These are phyloP conservation scores for Linnaemya tessellans DNA, from an alignment of 2,888 invertebrate species.

Conservation along the genomic window DNA sequence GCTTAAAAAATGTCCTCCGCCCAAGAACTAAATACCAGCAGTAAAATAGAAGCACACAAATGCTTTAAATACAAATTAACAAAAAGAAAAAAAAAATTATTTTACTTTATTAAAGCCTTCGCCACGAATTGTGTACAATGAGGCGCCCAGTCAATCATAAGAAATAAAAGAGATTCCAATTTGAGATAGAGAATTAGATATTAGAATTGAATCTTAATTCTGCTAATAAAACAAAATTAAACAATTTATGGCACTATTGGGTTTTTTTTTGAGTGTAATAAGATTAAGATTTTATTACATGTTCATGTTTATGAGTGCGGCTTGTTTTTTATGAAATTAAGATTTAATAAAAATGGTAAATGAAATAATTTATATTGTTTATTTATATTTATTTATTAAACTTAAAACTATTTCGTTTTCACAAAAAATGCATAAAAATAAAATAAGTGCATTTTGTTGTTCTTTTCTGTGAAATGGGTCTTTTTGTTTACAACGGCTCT, in stretches of 20 bases:
- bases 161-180: conserved; percentile 1
- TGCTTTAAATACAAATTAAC: no score
- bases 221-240: neutral
- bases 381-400: no score
- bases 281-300: no score
- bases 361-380: no score
- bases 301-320: no score
- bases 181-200: conserved; percentile 30
- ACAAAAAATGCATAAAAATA: no score
- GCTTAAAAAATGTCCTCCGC: conserved; percentile 2
- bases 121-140: neutral
- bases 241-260: neutral
- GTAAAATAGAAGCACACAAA: neutral
- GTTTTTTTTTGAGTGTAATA: neutral
- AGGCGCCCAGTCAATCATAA: neutral
- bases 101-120: neutral
- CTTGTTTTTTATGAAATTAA: no score
- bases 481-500: no score
- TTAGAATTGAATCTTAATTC: conserved; percentile 1
- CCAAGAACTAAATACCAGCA: neutral
- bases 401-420: no score
- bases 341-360: no score
- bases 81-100: neutral
- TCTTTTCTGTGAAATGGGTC: no score
- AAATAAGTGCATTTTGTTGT: no score